Evolutionary conservation across 2,797 vertebrate species (phyloP).

Genomic region (Sebastes diaconus): DNA sequence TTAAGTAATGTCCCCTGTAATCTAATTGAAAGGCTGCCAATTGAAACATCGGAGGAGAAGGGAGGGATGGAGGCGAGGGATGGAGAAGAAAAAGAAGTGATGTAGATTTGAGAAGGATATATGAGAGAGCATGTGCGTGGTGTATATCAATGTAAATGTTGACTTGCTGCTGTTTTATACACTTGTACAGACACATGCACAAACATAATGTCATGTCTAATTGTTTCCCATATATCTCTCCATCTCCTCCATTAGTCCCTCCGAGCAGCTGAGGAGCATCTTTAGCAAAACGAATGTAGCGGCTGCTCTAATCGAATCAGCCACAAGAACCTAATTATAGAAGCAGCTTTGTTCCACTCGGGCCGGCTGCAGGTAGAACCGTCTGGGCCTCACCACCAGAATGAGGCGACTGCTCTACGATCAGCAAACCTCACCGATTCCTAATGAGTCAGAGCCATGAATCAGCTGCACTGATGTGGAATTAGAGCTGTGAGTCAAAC

Average conservation of each 20-base stretch:
- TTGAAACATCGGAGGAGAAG: conserved; percentile 64
- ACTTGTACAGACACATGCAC: background rate
- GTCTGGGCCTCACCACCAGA: conserved; percentile 50
- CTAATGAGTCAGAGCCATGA: conserved; percentile 38
- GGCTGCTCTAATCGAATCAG: conserved; percentile 75
- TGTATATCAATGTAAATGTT: background rate
- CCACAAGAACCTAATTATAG: conserved; percentile 75
- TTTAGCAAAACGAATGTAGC: conserved; percentile 72
- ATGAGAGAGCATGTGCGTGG: background rate
- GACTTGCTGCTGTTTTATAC: background rate
- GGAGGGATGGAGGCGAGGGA: background rate
- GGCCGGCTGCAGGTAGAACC: conserved; percentile 45
- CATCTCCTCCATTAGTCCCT: conserved; percentile 75
- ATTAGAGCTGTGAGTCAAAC: conserved; percentile 17
- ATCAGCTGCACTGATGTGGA: conserved; percentile 32
- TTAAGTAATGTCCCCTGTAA: conserved; percentile 78
- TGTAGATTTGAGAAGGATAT: conserved; percentile 2
- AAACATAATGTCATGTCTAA: conserved; percentile 51
- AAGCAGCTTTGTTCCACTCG: conserved; percentile 35
- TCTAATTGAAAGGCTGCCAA: conserved; percentile 75
- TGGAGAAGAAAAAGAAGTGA: background rate
- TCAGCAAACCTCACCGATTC: conserved; percentile 20
- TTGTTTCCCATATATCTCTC: conserved; percentile 65
- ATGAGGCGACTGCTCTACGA: conserved; percentile 43
- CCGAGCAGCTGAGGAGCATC: conserved; percentile 68